Base-by-base conservation (phyloP, 2,113 vertebrate genomes). In the Stegastes partitus region DNA sequence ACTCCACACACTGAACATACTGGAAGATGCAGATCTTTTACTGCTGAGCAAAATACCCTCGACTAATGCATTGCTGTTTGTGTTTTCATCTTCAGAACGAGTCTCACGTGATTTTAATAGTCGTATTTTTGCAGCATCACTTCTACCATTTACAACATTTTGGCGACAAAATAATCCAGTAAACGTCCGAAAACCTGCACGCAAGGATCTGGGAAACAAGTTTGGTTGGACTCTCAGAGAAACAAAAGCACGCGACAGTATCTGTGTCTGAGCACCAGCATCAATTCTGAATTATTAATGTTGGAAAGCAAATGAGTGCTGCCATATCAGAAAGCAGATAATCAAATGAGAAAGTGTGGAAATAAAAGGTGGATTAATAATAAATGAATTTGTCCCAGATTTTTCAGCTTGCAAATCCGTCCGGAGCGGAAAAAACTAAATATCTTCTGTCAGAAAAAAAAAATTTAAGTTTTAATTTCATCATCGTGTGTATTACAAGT, bases 341-440 rank as follows among this genome's bases (percentile, higher is more conserved):
- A 93, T 92, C 87, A 91, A 90, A 90, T 84, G 76, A 83, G 88
- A 92, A 86, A 76, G 65, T 76, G 89, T 88, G 67, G 81, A 92
- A 89, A 92, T 89, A 91, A 93, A 93, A 85, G 76, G 26, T 42
- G 42, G 44, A 84, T 91, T 83, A 94, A 94, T 92, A 91, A 89
- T 92, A 54, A 77, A 93, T 92, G 84, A 84, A 83, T 81, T 81
- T 82, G 86, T 89, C 89, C 88, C 82, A 90, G 88, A 85, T 92
- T 90, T 66, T 54, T 19, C 21, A 19, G 37, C 57, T 84, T 74
- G 75, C 45, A 82, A 91, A 84, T 63, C 16, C 5, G 9, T 68
- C 57, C 74, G 72, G 26, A 70, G 74, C 44, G 19, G 18, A 89
- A 88, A 82, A 89, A 88, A 82, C 87, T 64, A 83, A 82, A 77